Evolutionary conservation across 1,140 invertebrate species (phyloP), one percentile per base, ranked within the genome.

Genomic region (Pantala flavescens): DNA sequence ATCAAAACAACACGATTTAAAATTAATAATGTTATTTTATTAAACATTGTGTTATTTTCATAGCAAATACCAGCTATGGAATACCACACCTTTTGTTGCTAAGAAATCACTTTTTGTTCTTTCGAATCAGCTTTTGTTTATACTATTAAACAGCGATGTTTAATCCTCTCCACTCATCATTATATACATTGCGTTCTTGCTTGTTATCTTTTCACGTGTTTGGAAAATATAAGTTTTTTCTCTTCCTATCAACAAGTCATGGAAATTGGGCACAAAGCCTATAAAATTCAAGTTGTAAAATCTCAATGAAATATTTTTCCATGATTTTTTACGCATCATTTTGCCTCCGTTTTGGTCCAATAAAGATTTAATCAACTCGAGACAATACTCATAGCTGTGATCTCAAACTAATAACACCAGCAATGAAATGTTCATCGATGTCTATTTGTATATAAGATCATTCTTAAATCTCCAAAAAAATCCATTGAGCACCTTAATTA

Each of bases 191-290:
- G 49, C 49, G 12, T 63, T 16, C 49, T 63, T 63, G 14, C 49
- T 7, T 63, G 49, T 63, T 63, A 3, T 63, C n/a, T 63, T 63
- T 12, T 21, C 49, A 63, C 12, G 14, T 21, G 12, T 63, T 63
- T 63, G 49, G 49, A 63, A 63, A 63, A 63, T 63, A 63, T 63
- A 63, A 63, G 49, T 63, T 21, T 63, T 21, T 63, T 63, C 49
- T 63, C 16, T 21, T 16, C 16, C 49, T 63, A 16, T 14, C n/a
- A 63, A 63, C 49, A 63, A 19, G 49, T 63, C 49, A 63, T 63
- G 49, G 49, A 63, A 63, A 63, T 16, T 63, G n/a, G n/a, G 49
- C 49, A 63, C 49, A 63, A 21, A 21, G 49, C 16, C 49, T 63
- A 63, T 19, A 63, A 63, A 63, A 63, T 63, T 19, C 12, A 19